phyloP scores from a whole-genome alignment of 2,113 vertebrate species.

The Heterotilapia buettikoferi region DNA sequence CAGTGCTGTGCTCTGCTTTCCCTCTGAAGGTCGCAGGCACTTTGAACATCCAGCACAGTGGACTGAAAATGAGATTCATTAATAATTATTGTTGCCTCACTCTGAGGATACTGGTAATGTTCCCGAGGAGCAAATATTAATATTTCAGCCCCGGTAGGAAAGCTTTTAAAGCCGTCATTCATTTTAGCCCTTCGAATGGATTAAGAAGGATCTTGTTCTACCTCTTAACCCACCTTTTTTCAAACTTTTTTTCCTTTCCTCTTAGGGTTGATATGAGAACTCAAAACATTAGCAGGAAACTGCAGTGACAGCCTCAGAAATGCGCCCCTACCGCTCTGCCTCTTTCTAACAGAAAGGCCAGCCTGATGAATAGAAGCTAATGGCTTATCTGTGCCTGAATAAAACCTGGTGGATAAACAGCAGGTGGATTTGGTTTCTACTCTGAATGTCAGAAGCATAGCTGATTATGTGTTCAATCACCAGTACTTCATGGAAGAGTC shows the following conservation, averaged over 20 bases:
- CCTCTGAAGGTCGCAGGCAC: constrained; percentile 27
- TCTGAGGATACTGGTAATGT: constrained; percentile 41
- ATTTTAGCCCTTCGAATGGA: constrained; percentile 33
- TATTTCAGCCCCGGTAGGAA: constrained; percentile 56
- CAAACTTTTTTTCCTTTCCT: neutral
- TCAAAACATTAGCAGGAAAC: constrained; percentile 9
- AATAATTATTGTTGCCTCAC: constrained; percentile 58
- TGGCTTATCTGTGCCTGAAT: neutral
- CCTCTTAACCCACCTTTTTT: constrained; percentile 23
- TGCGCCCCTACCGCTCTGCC: neutral
- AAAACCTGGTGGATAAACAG: neutral
- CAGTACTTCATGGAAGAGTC: constrained; percentile 4
- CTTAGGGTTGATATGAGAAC: neutral
- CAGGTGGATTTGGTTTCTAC: constrained; percentile 23
- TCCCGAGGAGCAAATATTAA: constrained; percentile 60
- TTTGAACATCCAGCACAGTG: constrained; percentile 47
- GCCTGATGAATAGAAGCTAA: constrained; percentile 26
- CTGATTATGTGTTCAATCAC: constrained; percentile 29
- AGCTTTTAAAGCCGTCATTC: constrained; percentile 63
- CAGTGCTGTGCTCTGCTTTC: neutral
- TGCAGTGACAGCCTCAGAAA: neutral
- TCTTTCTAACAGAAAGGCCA: neutral
- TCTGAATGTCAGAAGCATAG: constrained; percentile 4
- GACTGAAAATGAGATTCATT: constrained; percentile 62
- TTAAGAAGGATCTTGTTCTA: neutral